A percentile compares a stretch with the other conserved stretches of the same genome.
These are phyloP conservation scores for Autographa pulchrina DNA, from an alignment of 2,888 invertebrate genomes.

Conservation along the genomic window DNA sequence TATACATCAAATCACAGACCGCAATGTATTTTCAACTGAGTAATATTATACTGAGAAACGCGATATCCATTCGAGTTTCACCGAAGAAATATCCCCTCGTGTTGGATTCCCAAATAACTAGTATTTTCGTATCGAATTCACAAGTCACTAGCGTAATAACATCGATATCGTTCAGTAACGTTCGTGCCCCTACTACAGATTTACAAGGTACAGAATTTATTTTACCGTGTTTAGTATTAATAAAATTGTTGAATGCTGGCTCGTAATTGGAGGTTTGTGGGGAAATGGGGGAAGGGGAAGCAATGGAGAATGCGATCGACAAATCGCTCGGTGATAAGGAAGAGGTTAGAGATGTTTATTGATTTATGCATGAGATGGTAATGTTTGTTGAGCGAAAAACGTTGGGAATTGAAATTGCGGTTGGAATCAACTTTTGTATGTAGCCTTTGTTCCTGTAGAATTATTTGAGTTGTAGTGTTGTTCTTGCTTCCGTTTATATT, in stretches of 20 bases:
- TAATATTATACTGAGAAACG: constrained; percentile 38
- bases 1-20: constrained; percentile 33
- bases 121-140: constrained; percentile 56
- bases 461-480: neutral
- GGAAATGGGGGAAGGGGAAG: constrained; percentile 10
- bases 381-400: constrained; percentile 2
- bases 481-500: no score
- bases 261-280: constrained; percentile 40
- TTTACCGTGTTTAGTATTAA: constrained; percentile 55
- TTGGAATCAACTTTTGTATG: neutral
- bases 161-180: constrained; percentile 44
- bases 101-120: constrained; percentile 49
- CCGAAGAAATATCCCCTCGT: constrained; percentile 30
- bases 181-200: constrained; percentile 34
- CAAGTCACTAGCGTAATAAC: constrained; percentile 58
- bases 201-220: constrained; percentile 46
- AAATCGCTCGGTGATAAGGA: constrained; percentile 10
- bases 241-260: constrained; percentile 49
- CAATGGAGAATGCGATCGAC: constrained; percentile 23
- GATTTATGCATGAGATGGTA: neutral
- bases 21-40: constrained; percentile 31
- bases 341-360: neutral
- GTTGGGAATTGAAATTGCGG: neutral
- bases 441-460: neutral
- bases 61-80: constrained; percentile 35